These are phyloP conservation scores for Amyelois transitella DNA, from an alignment of 1,140 invertebrate genomes.

Conservation along the genomic window DNA sequence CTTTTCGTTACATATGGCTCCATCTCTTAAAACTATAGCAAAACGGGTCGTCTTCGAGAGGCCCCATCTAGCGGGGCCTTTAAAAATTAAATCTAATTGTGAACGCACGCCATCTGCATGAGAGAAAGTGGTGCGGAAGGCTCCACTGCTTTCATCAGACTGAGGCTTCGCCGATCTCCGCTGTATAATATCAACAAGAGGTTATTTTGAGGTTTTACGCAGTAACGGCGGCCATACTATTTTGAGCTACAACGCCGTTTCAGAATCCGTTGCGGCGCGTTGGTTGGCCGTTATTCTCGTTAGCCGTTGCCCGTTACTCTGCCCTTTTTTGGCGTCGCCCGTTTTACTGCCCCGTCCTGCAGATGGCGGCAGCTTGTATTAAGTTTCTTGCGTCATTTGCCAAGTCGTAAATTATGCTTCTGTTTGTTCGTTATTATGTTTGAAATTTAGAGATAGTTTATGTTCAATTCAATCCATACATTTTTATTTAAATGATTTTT, in stretches of 20 bases:
- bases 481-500: too few relatives aligned
- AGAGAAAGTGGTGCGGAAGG: slow-evolving; percentile 47
- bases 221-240: slow-evolving; percentile 32
- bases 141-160: slow-evolving; percentile 40
- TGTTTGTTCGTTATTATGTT: too few relatives aligned
- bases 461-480: too few relatives aligned
- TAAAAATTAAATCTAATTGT: not conserved
- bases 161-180: slow-evolving; percentile 40
- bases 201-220: slow-evolving; percentile 5
- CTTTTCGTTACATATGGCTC: slow-evolving; percentile 28
- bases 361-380: slow-evolving; percentile 37
- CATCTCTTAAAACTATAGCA: slow-evolving; percentile 27
- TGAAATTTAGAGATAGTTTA: too few relatives aligned
- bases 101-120: slow-evolving; percentile 40
- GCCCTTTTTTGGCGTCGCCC: slow-evolving; percentile 16
- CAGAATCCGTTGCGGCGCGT: slow-evolving; percentile 9
- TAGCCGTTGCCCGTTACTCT: slow-evolving; percentile 25
- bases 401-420: too few relatives aligned
- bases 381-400: too few relatives aligned
- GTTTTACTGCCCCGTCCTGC: slow-evolving; percentile 23
- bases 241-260: slow-evolving; percentile 30
- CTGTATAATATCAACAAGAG: slow-evolving; percentile 37
- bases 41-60: not conserved
- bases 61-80: not conserved
- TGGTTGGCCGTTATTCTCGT: slow-evolving; percentile 14